These are phyloP conservation scores for Agonopterix subpropinquella DNA, from an alignment of 2,888 invertebrate genomes.

Conservation along the genomic window DNA sequence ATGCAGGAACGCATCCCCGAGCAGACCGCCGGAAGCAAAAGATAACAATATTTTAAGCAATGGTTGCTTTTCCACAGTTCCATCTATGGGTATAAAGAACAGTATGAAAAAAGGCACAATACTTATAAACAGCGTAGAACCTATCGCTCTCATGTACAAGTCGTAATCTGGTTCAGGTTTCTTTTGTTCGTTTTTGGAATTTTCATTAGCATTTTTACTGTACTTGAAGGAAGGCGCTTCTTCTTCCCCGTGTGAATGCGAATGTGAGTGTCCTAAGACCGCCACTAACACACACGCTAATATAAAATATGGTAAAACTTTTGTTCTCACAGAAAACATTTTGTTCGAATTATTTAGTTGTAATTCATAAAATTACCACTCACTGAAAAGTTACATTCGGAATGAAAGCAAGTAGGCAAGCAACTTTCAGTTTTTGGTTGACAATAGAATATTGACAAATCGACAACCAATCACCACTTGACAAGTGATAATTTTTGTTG, in stretches of 20 bases:
- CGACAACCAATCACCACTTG: not conserved
- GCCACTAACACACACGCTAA: conserved; percentile 26
- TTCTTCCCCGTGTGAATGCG: conserved; percentile 67
- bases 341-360: conserved; percentile 2
- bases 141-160: conserved; percentile 88
- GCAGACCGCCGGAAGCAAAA: conserved; percentile 95
- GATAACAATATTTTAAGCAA: conserved; percentile 92
- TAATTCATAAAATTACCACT: not conserved
- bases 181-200: conserved; percentile 63
- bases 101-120: conserved; percentile 95
- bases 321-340: conserved; percentile 28
- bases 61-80: conserved; percentile 87
- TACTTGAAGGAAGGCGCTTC: conserved; percentile 89
- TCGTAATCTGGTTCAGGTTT: conserved; percentile 49
- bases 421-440: not conserved
- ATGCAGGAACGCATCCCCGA: conserved; percentile 99
- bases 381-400: not conserved
- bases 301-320: conserved; percentile 22
- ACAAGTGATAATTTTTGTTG: not conserved
- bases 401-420: not conserved
- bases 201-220: conserved; percentile 78
- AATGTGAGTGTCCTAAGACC: conserved; percentile 49
- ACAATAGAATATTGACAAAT: not conserved
- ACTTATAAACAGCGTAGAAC: conserved; percentile 95
- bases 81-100: conserved; percentile 94